Evolutionary conservation across 1,140 invertebrate genomes (phyloP).

Genomic region (Lethocerus indicus): DNA sequence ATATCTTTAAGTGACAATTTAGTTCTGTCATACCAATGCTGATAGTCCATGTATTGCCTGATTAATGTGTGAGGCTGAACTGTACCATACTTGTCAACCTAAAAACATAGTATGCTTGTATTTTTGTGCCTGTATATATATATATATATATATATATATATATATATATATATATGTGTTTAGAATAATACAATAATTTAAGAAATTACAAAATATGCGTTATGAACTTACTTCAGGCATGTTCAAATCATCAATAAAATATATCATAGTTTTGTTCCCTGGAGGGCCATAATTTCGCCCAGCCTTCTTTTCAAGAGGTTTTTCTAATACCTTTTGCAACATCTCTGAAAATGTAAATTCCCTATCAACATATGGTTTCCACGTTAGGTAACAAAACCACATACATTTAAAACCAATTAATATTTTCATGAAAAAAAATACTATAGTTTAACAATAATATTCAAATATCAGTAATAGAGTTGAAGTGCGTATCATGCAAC

Average conservation of each 20-base stretch:
- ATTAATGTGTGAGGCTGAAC: slow-evolving; percentile 91
- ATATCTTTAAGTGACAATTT: slow-evolving; percentile 84
- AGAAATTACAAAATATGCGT: neutral
- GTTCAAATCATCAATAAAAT: slow-evolving; percentile 94
- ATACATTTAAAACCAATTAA: too few species aligned
- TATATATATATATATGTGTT: too few species aligned
- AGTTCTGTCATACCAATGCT: slow-evolving; percentile 79
- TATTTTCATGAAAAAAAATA: too few species aligned
- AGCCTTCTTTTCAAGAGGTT: slow-evolving; percentile 87
- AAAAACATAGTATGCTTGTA: neutral
- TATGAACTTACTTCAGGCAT: slow-evolving; percentile 61
- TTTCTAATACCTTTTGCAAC: slow-evolving; percentile 81
- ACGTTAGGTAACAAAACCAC: too few species aligned
- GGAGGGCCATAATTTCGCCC: slow-evolving; percentile 85
- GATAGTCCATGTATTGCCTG: slow-evolving; percentile 85
- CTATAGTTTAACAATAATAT: too few species aligned
- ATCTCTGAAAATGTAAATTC: slow-evolving; percentile 35
- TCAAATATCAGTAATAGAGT: too few species aligned
- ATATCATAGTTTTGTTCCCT: slow-evolving; percentile 77
- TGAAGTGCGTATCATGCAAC: too few species aligned
- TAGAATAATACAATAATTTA: too few species aligned
- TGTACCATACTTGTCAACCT: slow-evolving; percentile 84
- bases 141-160: too few species aligned
- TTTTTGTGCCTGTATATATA: too few species aligned
- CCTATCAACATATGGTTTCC: too few species aligned